These are phyloP conservation scores for Listronotus oregonensis DNA, from an alignment of 1,140 invertebrate species.

Conservation along the genomic window DNA sequence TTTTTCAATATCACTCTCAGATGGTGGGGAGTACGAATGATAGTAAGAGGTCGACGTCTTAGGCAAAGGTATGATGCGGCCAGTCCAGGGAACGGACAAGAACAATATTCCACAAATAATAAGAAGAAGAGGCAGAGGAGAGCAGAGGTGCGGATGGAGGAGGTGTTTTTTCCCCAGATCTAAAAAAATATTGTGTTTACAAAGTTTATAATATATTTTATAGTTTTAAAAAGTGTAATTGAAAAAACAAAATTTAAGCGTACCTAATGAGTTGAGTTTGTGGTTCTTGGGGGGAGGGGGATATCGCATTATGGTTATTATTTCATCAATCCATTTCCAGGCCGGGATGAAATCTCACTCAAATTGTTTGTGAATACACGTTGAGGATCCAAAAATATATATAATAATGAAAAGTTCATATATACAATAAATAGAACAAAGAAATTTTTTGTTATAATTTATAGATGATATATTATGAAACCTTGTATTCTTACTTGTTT, in stretches of 20 bases:
- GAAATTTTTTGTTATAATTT: too few relatives aligned
- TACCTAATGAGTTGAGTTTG: conserved; percentile 6
- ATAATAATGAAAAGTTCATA: too few relatives aligned
- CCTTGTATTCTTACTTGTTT: conserved; percentile 68
- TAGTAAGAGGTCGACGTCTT: conserved; percentile 76
- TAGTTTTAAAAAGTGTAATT: too few relatives aligned
- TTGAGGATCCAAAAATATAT: conserved; percentile 79
- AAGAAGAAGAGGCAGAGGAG: conserved; percentile 77
- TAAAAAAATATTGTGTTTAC: too few relatives aligned
- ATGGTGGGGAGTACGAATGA: conserved; percentile 74
- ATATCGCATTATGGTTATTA: conserved; percentile 93
- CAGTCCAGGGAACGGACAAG: conserved; percentile 84
- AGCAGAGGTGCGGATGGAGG: conserved; percentile 1
- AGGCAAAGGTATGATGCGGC: conserved; percentile 90
- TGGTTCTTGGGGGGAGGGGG: conserved; percentile 78
- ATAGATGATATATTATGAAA: not conserved
- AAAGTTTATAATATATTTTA: too few relatives aligned
- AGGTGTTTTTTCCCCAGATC: not conserved
- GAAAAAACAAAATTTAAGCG: too few relatives aligned
- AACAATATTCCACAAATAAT: conserved; percentile 92
- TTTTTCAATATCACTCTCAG: conserved; percentile 79
- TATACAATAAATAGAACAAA: too few relatives aligned
- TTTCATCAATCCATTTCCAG: conserved; percentile 92
- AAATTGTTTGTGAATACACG: conserved; percentile 95
- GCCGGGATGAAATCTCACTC: conserved; percentile 84